Evolutionary conservation across 2,888 invertebrate species (phyloP).

Genomic region (Caenorhabditis auriculariae): DNA sequence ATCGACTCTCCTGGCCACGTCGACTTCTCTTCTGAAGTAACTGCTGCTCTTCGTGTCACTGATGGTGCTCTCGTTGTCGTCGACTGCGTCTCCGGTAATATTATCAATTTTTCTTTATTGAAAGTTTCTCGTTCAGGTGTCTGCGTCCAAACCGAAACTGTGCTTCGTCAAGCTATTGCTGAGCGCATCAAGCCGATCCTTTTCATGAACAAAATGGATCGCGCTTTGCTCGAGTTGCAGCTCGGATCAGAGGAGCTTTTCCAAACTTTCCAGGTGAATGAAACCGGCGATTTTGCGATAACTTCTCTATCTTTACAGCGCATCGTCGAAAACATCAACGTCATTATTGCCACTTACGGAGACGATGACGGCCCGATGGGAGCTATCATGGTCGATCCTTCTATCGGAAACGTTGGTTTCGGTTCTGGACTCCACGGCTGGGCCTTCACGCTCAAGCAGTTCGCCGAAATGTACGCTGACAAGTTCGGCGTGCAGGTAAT

Average conservation of each 20-base stretch:
- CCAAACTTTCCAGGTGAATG: constrained; percentile 77
- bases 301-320: constrained; percentile 70
- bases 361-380: constrained; percentile 99
- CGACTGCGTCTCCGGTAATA: constrained; percentile 94
- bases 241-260: constrained; percentile 93
- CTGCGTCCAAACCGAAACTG: constrained; percentile 99
- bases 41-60: constrained; percentile 98
- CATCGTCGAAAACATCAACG: constrained; percentile 99
- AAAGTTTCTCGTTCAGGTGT: constrained; percentile 75
- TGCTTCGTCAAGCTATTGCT: constrained; percentile 97
- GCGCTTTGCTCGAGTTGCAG: constrained; percentile 94
- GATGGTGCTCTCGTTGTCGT: constrained; percentile 99
- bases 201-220: constrained; percentile 99
- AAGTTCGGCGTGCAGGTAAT: constrained; percentile 86
- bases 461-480: constrained; percentile 96
- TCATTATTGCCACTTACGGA: constrained; percentile 97
- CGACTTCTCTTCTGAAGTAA: constrained; percentile 93
- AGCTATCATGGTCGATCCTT: constrained; percentile 93
- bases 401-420: constrained; percentile 97
- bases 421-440: constrained; percentile 99
- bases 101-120: neutral
- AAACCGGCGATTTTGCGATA: too few species aligned
- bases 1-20: constrained; percentile 99
- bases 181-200: constrained; percentile 99
- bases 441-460: constrained; percentile 99